Evolutionary conservation across 2,797 vertebrate species (phyloP), one percentile per base, ranked within the genome.

Genomic region (Serranus cabrilla): DNA sequence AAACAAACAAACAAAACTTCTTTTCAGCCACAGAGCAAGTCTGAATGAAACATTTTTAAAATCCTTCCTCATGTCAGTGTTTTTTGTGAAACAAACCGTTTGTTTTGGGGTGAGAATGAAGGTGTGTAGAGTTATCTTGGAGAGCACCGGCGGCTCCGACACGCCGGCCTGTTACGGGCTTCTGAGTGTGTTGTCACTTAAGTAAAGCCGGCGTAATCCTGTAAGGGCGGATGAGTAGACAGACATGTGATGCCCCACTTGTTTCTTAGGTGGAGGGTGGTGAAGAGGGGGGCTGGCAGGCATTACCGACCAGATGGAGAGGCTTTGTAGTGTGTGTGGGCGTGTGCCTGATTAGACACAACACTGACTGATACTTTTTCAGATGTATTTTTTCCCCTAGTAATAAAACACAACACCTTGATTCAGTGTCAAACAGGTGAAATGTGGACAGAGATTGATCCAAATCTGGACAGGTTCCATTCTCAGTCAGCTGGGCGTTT

Each of bases 171-270:
- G 68, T 76, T 76, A 74, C 31, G 23, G 47, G 46, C 70, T 56
- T 66, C 64, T 82, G 64, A 66, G 67, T 82, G 87, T 83, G 76
- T 87, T 91, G 89, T 93, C 89, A 87, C 87, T 89, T 90, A 89
- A 92, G 89, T 81, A 91, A 94, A 91, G 93, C 94, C 79, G 76
- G 77, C 46, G 62, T 95, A 94, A 95, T 95, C 93, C 90, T 88
- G 84, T 93, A 90, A 94, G 92, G 92, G 86, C 82, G 92, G 91
- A 94, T 94, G 93, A 95, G 93, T 93, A 87, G 85, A 83, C 86
- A 89, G 87, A 88, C 92, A 91, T 91, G 93, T 93, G 89, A 91
- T 90, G 89, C 67, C 87, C 89, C 92, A 92, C 91, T 93, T 93
- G 92, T 91, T 86, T 90, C 85, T 83, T 78, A 87, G 76, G 82